Base-by-base conservation (phyloP, 2,888 invertebrate genomes). In the Clistopyga incitator region DNA sequence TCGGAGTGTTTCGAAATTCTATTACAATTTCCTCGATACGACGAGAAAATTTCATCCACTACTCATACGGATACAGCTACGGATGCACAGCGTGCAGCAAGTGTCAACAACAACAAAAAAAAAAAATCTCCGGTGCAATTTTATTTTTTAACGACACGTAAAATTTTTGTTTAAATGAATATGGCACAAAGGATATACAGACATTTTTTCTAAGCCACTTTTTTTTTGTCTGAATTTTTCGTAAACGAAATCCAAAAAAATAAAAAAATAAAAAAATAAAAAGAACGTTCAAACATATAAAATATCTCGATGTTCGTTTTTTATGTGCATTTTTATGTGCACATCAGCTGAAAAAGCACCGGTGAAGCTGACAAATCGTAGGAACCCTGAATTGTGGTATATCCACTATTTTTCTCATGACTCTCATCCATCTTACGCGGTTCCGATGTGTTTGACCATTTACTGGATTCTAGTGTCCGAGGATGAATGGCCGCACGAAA, bases 1-100 rank as follows among this genome's bases (percentile, higher is more conserved):
- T 29, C 67, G 67, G 77, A 81, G 72, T 64, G 70, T 78, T 56
- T 47, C 34, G n/a, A 42, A 71, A 77, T 77, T 81, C 50, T 56
- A 81, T 77, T 81, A 56, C 71, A 78, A 59, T 68, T 72, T 71
- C 20, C 52, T 13, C 34, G 59, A 50, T 59, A 77, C 71, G 75
- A 68, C 38, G 59, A 52, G 42, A 8, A 65, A 42, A 71, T 64
- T 71, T 54, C 52, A 38, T 74, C 70, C 25, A 47, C 34, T 34
- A 61, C 56, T 34, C 59, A 13, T n/a, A 1, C 29, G 29, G 38
- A 56, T 52, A 20, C 34, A 11, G 29, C 10, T 10, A 2, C 25
- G 11, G 20, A 20, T 34, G 20, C 10, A 29, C 20, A 34, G 6
- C 34, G 15, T 18, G 20, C 20, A 4, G 20, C 20, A 4, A 38